phyloP scores from a whole-genome alignment of 1,140 invertebrate genomes.

The Piezodorus guildinii region DNA sequence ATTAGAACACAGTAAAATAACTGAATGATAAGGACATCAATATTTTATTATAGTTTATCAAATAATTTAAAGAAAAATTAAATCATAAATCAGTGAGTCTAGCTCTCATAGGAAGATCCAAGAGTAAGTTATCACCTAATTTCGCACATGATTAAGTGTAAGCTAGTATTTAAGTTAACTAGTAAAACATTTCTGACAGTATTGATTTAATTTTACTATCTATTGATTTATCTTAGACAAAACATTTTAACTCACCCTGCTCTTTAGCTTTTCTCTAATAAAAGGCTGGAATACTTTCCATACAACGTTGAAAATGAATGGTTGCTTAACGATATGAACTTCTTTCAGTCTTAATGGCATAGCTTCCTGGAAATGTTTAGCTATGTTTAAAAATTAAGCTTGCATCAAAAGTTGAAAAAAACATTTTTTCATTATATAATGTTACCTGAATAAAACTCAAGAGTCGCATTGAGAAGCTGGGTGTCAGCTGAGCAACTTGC shows the following conservation, averaged over 20 bases:
- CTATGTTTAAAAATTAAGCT: not conserved
- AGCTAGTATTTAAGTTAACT: no score
- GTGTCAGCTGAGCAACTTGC: slow-evolving; percentile 57
- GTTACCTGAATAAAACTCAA: slow-evolving; percentile 59
- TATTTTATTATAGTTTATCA: no score
- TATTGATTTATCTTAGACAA: not conserved
- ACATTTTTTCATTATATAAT: not conserved
- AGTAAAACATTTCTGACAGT: no score
- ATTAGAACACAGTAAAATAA: no score
- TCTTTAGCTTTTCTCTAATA: slow-evolving; percentile 69
- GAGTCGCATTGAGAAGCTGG: slow-evolving; percentile 57
- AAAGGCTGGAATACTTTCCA: slow-evolving; percentile 82
- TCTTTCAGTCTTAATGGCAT: slow-evolving; percentile 80
- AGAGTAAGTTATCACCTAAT: no score
- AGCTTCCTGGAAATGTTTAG: slow-evolving; percentile 56
- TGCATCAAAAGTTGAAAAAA: not conserved
- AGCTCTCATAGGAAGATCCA: no score
- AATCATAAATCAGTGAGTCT: not conserved
- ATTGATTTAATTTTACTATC: no score
- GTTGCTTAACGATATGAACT: slow-evolving; percentile 82
- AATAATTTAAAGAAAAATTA: not conserved
- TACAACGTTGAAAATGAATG: slow-evolving; percentile 76
- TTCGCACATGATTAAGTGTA: no score
- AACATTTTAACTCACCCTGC: slow-evolving; percentile 47
- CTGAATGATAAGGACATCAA: no score